These are phyloP conservation scores for Acanthurus leucopareius DNA, from an alignment of 2,797 vertebrate genomes.

Conservation along the genomic window DNA sequence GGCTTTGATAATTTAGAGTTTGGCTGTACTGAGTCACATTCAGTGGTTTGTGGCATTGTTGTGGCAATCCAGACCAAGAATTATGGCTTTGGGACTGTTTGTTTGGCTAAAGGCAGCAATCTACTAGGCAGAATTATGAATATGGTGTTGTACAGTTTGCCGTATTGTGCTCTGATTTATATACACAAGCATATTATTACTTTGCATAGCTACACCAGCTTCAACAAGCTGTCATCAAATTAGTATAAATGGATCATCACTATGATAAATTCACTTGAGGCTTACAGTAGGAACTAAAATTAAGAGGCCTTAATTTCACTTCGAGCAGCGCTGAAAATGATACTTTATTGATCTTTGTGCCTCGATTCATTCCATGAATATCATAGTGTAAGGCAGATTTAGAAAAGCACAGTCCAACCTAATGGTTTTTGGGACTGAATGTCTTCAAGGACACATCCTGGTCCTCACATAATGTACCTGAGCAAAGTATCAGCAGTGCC, in stretches of 20 bases:
- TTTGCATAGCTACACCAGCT: conserved; percentile 35
- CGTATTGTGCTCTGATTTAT: conserved; percentile 33
- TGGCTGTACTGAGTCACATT: conserved; percentile 20
- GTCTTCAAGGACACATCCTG: conserved; percentile 68
- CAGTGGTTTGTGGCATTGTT: conserved; percentile 22
- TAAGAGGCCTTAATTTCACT: conserved; percentile 24
- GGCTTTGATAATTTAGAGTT: conserved; percentile 12
- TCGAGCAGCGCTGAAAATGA: conserved; percentile 11
- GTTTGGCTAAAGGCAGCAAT: conserved; percentile 13
- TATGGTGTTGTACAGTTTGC: conserved; percentile 29
- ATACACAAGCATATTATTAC: conserved; percentile 55
- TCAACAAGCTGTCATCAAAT: conserved; percentile 29
- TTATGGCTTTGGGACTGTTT: conserved; percentile 8
- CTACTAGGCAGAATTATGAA: conserved; percentile 8
- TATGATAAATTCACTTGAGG: conserved; percentile 21
- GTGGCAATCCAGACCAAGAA: conserved; percentile 43
- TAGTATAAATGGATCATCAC: conserved; percentile 21
- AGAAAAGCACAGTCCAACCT: not conserved
- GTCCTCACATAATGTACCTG: conserved; percentile 8
- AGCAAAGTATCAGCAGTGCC: not conserved
- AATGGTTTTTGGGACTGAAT: conserved; percentile 47
- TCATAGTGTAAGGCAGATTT: conserved; percentile 16
- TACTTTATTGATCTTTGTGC: conserved; percentile 43
- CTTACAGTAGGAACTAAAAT: conserved; percentile 37
- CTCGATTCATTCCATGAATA: conserved; percentile 15